Evolutionary conservation across 2,113 vertebrate genomes (phyloP).

Genomic region (Thalassoma bifasciatum): DNA sequence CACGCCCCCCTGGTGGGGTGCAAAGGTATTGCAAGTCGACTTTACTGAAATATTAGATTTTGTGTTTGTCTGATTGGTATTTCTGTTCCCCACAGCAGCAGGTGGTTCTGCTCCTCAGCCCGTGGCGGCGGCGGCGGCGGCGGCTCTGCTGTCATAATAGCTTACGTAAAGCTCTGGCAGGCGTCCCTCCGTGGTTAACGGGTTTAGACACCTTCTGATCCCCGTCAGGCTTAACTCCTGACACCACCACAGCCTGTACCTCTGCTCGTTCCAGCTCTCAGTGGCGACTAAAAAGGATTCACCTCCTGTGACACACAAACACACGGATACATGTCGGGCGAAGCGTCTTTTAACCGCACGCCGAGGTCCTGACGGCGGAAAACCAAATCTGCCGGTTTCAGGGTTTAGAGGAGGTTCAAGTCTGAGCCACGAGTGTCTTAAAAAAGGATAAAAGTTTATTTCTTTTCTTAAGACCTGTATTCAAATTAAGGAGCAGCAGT

Average conservation of each 20-base stretch:
- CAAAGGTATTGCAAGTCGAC: too few relatives aligned
- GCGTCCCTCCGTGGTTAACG: conserved; percentile 53
- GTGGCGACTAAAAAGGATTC: conserved; percentile 60
- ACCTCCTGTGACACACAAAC: conserved; percentile 57
- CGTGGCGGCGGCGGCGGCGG: too few relatives aligned
- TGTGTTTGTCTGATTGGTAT: too few relatives aligned
- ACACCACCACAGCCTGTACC: conserved; percentile 38
- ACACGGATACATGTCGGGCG: conserved; percentile 29
- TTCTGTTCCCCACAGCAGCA: too few relatives aligned
- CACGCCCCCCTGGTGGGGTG: too few relatives aligned
- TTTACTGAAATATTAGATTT: too few relatives aligned
- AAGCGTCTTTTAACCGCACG: conserved; percentile 31
- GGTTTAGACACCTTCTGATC: conserved; percentile 73
- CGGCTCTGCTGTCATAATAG: conserved; percentile 53
- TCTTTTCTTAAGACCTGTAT: too few relatives aligned
- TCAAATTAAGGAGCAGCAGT: too few relatives aligned
- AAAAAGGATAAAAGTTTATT: too few relatives aligned
- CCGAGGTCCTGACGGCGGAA: background rate
- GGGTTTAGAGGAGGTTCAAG: background rate
- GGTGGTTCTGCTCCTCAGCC: background rate
- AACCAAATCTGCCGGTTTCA: conserved; percentile 29
- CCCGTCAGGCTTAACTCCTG: conserved; percentile 61
- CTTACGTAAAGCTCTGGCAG: conserved; percentile 66
- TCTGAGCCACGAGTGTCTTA: background rate
- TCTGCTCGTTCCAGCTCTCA: conserved; percentile 34